Evolutionary conservation across 2,888 invertebrate species (phyloP), one percentile per base, ranked within the genome.

Genomic region (Melitaea athalia): DNA sequence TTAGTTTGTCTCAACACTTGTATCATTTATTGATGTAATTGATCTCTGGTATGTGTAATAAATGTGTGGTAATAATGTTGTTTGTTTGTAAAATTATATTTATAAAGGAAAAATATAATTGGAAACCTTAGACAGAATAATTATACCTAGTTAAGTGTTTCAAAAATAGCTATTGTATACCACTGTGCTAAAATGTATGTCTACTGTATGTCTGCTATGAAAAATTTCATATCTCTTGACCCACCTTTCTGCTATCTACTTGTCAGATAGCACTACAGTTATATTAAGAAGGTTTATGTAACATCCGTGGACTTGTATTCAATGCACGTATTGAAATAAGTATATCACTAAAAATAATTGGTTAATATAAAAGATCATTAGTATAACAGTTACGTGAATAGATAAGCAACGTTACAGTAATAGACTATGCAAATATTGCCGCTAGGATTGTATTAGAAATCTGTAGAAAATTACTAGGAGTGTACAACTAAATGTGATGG

Each of bases 1-100:
- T 72, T 81, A 82, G 80, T 81, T 79, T 74, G 70, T 53, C 38
- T 17, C 55, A 55, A 61, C 61, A 61, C 66, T 55, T 53, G 45
- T 55, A 38, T 61, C 61, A 67, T 55, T 55, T 17, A 47, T 67
- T 61, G 62, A 62, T 55, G 55, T 62, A 67, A 67, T 67, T 62
- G 62, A 24, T 62, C 10, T 15, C 7, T 57, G 38, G 8, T n/a
- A 57, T 31, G 11, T 42, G 15, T 57, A 42, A 38, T n/a, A 57
- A 57, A 15, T 57, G 11, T 57, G 42, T 57, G 14, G 8, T 15
- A 15, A 42, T 8, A 15, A 57, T 38, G 15, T 57, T 57, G 38
- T 57, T 15, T 8, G 57, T 57, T 42, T 17, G 57, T 57, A 15
- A 11, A 10, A 42, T 5, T 6, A 4, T n/a, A 15, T 50, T 4